Base-by-base conservation (phyloP, 2,888 invertebrate species). In the Apamea crenata region DNA sequence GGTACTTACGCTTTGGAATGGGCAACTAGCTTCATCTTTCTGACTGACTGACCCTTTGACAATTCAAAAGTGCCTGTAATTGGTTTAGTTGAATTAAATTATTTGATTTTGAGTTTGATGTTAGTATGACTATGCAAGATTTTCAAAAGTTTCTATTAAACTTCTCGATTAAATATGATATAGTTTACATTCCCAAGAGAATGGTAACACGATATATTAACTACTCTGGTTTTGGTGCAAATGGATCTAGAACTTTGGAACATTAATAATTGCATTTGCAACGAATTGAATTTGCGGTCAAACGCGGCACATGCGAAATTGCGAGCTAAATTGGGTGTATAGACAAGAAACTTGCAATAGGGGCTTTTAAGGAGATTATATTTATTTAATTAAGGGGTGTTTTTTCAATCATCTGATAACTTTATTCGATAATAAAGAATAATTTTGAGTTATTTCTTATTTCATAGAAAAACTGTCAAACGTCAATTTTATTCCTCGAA, bases 251-350 rank as follows among this genome's bases (percentile, higher is more conserved):
- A 70, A 87, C 74, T 87, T 85, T 12, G 40, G 53, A 69, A 79
- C 59, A 74, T 75, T 75, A 68, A 77, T 85, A 81, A 87, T 83
- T 87, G 78, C 80, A 80, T 85, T 83, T 85, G 85, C 81, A 79
- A 82, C 75, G 18, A 70, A 76, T 77, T 75, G 74, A 85, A 74
- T 78, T 77, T 81, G 77, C 59, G 85, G 78, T 85, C 61, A 32
- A 61, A 67, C 44, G 50, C 61, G 63, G 70, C 66, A 56, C 14
- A 50, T 68, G 68, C 44, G 21, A 79, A 56, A 44, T 67, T 77
- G 40, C 16, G 3, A 50, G 8, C 32, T 71, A 61, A 80, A 77
- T 77, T 77, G 47, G 66, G 3, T 59, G 36, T 16, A 69, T 80
- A 53, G 36, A 65, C 53, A 47, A 59, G 32, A 65, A 80, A 73